These are phyloP conservation scores for Caloenas nicobarica DNA, from an alignment of 2,113 vertebrate species.

Conservation along the genomic window DNA sequence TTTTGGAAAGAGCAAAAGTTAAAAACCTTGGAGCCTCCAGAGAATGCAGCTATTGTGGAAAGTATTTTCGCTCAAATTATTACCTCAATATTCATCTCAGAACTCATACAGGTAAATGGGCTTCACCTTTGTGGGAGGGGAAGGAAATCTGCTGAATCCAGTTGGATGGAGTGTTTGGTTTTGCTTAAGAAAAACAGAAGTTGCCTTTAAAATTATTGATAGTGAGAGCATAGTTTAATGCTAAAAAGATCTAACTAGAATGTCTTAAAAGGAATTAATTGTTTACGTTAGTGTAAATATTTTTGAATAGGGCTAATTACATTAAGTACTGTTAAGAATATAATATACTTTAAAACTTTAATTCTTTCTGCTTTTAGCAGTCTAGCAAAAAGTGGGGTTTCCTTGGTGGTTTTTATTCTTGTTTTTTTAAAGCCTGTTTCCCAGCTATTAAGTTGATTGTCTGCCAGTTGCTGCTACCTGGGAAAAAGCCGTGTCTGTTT, in stretches of 20 bases:
- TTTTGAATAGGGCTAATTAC: neutral
- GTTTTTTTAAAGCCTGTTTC: neutral
- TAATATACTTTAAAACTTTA: neutral
- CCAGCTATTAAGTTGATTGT: neutral
- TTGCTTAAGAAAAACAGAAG: neutral
- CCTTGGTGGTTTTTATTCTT: neutral
- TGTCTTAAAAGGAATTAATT: neutral
- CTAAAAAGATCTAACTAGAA: neutral
- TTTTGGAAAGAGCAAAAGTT: slow-evolving; percentile 81
- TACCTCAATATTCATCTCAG: slow-evolving; percentile 99
- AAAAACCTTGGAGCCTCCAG: slow-evolving; percentile 85
- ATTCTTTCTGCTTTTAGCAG: neutral
- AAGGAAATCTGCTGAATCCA: neutral
- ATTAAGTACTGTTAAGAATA: neutral
- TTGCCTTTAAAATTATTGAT: neutral
- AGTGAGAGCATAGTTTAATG: neutral
- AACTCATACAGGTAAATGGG: slow-evolving; percentile 93
- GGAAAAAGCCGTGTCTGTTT: neutral
- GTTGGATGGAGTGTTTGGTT: neutral
- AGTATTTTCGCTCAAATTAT: slow-evolving; percentile 96
- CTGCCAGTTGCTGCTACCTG: neutral
- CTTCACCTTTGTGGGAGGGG: neutral
- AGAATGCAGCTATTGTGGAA: slow-evolving; percentile 93
- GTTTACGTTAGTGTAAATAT: neutral
- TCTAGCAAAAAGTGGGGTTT: neutral